Base-by-base conservation (phyloP, 2,113 vertebrate species). In the Hiodon tergisus region DNA sequence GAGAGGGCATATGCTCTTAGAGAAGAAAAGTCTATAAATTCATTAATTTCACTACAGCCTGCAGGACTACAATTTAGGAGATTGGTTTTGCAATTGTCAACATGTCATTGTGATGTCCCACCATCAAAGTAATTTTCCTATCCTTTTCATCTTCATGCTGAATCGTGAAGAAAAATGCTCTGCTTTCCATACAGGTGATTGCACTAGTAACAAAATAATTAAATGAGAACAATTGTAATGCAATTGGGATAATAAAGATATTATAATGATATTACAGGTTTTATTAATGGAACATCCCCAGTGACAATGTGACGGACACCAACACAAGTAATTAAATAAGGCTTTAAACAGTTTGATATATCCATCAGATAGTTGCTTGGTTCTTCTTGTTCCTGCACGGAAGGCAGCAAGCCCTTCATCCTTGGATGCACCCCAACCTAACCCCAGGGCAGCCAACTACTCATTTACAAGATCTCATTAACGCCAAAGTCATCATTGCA, bases 191-290 rank as follows among this genome's bases (percentile, higher is more conserved):
- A 83, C 79, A 79, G 79, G 78, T 74, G 78, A 86, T 78, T 75
- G 75, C 82, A 83, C 82, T 82, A 83, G 80, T 80, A 62, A 55
- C 46, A 86, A 87, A 84, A 86, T 89, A 90, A 88, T 91, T 88
- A 90, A 85, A 83, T 75, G 84, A 81, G 82, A 85, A 81, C 85
- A 89, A 88, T 88, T 85, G 82, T 71, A 82, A 77, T 82, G 80
- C 77, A 83, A 79, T 85, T 85, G 85, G 81, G 81, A 89, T 85
- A 88, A 83, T 88, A 82, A 71, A 78, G 78, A 74, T 55, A 61
- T 70, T 76, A 73, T 84, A 81, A 86, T 47, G 82, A 84, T 87
- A 84, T 73, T 77, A 79, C 66, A 75, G 76, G 77, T 68, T 78
- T 71, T 55, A 71, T 79, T 78, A 79, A 57, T 50, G 85, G 78